phyloP scores from a whole-genome alignment of 2,888 invertebrate genomes.

The Cheilosia impressa region DNA sequence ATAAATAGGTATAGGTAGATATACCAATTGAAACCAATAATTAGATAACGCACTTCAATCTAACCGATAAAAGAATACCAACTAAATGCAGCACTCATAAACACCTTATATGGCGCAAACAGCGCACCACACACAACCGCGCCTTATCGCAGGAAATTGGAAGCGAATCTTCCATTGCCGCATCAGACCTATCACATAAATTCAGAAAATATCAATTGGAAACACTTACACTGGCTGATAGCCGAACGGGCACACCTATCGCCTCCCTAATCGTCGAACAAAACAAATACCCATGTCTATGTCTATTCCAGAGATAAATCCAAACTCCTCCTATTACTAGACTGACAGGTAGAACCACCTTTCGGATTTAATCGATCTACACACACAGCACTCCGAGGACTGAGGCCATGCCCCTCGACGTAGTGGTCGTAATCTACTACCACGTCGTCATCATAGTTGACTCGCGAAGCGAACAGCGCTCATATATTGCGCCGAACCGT shows the following conservation, averaged over 20 bases:
- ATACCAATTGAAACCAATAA: conserved; percentile 52
- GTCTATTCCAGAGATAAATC: conserved; percentile 72
- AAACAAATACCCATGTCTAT: conserved; percentile 73
- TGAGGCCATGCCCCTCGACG: conserved; percentile 65
- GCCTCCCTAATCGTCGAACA: conserved; percentile 74
- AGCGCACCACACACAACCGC: conserved; percentile 24
- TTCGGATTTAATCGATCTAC: conserved; percentile 72
- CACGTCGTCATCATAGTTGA: conserved; percentile 29
- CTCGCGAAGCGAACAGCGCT: conserved; percentile 30
- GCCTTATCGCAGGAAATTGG: conserved; percentile 44
- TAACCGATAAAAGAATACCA: conserved; percentile 33
- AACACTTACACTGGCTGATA: conserved; percentile 74
- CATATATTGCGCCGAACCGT: conserved; percentile 62
- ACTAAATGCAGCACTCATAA: conserved; percentile 56
- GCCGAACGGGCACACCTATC: conserved; percentile 74
- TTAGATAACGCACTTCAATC: conserved; percentile 45
- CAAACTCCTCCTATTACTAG: conserved; percentile 74
- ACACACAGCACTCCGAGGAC: conserved; percentile 47
- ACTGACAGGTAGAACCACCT: conserved; percentile 75
- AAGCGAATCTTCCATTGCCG: conserved; percentile 41
- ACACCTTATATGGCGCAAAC: conserved; percentile 39
- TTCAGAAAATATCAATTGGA: conserved; percentile 73
- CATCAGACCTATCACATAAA: conserved; percentile 67
- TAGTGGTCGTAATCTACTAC: conserved; percentile 38
- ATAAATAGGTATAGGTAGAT: conserved; percentile 15